Conservation (phyloP, 2,888 invertebrate genomes). For the Cylloceria caligata region DNA sequence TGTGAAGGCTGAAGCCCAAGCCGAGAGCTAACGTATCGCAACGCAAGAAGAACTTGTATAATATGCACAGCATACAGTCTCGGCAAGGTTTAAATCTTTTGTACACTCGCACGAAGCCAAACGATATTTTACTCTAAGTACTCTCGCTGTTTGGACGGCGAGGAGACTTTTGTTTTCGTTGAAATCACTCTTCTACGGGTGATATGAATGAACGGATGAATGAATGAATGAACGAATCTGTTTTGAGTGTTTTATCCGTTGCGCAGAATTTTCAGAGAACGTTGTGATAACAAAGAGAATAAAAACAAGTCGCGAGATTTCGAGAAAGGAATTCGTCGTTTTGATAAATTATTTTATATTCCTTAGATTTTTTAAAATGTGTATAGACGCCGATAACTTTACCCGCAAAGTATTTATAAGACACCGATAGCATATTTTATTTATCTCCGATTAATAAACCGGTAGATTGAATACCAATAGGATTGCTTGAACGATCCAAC, state of each 20-base stretch:
- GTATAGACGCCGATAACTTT: too few relatives aligned
- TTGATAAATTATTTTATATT: neutral
- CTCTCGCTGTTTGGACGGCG: neutral
- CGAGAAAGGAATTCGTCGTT: neutral
- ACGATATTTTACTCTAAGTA: conserved; percentile 35
- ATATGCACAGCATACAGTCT: neutral
- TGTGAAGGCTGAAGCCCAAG: conserved; percentile 16
- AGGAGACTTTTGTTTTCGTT: neutral
- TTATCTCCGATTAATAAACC: neutral
- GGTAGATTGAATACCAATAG: neutral
- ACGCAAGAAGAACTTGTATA: conserved; percentile 25
- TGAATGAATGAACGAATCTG: conserved; percentile 23
- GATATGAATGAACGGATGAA: conserved; percentile 29
- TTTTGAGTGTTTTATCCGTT: neutral
- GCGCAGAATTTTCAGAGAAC: neutral
- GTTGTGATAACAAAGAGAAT: conserved; percentile 14
- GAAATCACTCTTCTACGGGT: conserved; percentile 11
- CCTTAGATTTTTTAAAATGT: too few relatives aligned
- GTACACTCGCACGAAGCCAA: conserved; percentile 35
- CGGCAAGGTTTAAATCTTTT: conserved; percentile 18
- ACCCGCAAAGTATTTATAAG: too few relatives aligned
- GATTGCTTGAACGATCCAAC: neutral
- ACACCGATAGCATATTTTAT: too few relatives aligned
- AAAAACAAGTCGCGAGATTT: conserved; percentile 7
- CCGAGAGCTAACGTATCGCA: neutral